Evolutionary conservation across 2,113 vertebrate genomes (phyloP), one percentile per base, ranked within the genome.

Genomic region (Lophotis ruficrista): DNA sequence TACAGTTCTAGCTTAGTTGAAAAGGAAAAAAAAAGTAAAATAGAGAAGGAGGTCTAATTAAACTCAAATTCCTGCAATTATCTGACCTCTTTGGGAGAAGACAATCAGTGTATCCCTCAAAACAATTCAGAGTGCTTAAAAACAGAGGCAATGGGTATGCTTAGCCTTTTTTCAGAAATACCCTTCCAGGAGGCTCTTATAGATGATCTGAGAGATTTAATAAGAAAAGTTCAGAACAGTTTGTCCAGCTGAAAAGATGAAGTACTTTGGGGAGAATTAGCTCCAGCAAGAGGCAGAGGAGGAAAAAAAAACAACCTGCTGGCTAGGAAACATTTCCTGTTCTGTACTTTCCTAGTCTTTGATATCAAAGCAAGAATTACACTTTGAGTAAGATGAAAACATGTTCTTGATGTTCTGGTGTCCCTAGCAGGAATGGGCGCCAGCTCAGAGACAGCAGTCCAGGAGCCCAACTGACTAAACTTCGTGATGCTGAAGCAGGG

Each of bases 1-100:
- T 96, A 94, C 75, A 56, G 62, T 62, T 92, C 83, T 93, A 79
- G 71, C 25, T 94, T 69, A 48, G 31, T 78, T 71, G 14, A 83
- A 93, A 82, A 73, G 16, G 4, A 11, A 14, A 31, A 41, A 43
- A 65, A 54, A 72, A 37, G 41, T 27, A 76, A 93, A 91, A 47
- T 57, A 87, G 53, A 18, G 28, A 94, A 25, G 45, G 47, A 93
- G 12, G 28, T 20, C n/a, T 95, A 94, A 81, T 94, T 88, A 90
- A 89, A 89, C 50, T 71, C 11, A 84, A 73, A 82, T 82, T 89
- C 31, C 31, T 95, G 51, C 45, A 64, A 73, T 78, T 79, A 57
- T 56, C 70, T 75, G 51, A 88, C 13, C 28, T 12, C 11, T 64
- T n/a, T 92, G 66, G 22, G 61, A 94, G 48, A 7, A 88, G 24